These are phyloP conservation scores for Atta texana DNA, from an alignment of 1,140 invertebrate species.

Conservation along the genomic window DNA sequence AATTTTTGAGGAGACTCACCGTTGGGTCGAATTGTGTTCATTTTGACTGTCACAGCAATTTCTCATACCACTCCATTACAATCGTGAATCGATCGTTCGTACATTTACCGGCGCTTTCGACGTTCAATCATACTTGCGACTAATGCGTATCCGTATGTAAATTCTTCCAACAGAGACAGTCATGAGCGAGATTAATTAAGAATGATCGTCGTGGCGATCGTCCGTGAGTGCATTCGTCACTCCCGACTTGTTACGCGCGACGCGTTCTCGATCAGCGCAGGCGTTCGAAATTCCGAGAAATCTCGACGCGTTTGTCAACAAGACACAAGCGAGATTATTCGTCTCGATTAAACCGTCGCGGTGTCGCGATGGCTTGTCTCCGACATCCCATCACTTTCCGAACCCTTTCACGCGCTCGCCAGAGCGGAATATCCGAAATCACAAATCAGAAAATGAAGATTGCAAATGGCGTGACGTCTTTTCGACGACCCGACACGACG, in stretches of 20 bases:
- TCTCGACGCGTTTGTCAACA: neutral
- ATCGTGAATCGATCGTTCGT: neutral
- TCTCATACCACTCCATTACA: too few relatives aligned
- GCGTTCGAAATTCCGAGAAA: neutral
- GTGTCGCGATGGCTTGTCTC: neutral
- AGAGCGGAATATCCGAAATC: neutral
- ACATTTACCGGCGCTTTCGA: neutral
- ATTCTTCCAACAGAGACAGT: neutral
- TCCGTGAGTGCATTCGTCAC: neutral
- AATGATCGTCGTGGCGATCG: neutral
- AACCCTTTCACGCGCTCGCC: neutral
- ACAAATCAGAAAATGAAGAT: neutral
- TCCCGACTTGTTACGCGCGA: slow-evolving; percentile 17
- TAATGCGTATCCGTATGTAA: neutral
- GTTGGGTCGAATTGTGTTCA: neutral
- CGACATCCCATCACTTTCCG: neutral
- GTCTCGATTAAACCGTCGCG: neutral
- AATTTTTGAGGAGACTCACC: neutral
- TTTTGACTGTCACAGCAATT: neutral
- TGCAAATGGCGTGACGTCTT: neutral
- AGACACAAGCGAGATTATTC: neutral
- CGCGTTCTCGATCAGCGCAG: neutral
- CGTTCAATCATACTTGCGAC: neutral
- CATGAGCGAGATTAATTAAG: neutral
- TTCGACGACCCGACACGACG: neutral